Conservation (phyloP, 1,140 invertebrate genomes). For the Gryllus bimaculatus region DNA sequence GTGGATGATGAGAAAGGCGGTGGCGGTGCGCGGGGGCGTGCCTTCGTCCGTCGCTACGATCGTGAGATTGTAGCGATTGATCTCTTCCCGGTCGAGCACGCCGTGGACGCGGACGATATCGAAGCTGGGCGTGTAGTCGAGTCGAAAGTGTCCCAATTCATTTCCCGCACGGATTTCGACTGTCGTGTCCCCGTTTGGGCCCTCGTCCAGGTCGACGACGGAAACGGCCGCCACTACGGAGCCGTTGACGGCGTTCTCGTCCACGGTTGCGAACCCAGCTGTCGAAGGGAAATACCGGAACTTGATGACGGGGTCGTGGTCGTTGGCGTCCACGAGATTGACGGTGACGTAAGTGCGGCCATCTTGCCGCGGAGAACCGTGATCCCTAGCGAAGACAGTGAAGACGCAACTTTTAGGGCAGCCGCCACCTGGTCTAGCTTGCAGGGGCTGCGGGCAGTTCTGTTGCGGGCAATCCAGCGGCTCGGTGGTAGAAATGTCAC, state of each 20-base stretch:
- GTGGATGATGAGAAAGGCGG: slow-evolving; percentile 77
- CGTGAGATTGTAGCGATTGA: slow-evolving; percentile 84
- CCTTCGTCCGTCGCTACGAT: slow-evolving; percentile 85
- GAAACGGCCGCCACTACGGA: slow-evolving; percentile 88
- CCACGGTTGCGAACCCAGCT: slow-evolving; percentile 76
- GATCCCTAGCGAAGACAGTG: slow-evolving; percentile 86
- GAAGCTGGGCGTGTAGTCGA: slow-evolving; percentile 74
- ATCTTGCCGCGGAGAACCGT: slow-evolving; percentile 79
- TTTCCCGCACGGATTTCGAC: slow-evolving; percentile 80
- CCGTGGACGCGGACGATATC: slow-evolving; percentile 88
- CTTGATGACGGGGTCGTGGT: slow-evolving; percentile 86
- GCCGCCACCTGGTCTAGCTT: slow-evolving; percentile 37
- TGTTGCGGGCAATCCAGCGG: slow-evolving; percentile 63
- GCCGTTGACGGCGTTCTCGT: slow-evolving; percentile 84
- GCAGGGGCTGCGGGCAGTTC: slow-evolving; percentile 39
- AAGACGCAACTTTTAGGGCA: slow-evolving; percentile 88
- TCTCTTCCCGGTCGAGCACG: slow-evolving; percentile 83
- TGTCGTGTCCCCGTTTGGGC: slow-evolving; percentile 76
- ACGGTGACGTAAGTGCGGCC: slow-evolving; percentile 91
- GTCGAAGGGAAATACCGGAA: slow-evolving; percentile 81
- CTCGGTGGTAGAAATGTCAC: slow-evolving; percentile 72
- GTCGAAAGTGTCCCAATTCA: slow-evolving; percentile 77
- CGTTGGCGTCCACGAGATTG: slow-evolving; percentile 86
- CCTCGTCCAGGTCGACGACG: slow-evolving; percentile 83
- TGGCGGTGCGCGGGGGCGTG: slow-evolving; percentile 68